Evolutionary conservation across 2,113 vertebrate species (phyloP).

Genomic region (Pungitius pungitius): DNA sequence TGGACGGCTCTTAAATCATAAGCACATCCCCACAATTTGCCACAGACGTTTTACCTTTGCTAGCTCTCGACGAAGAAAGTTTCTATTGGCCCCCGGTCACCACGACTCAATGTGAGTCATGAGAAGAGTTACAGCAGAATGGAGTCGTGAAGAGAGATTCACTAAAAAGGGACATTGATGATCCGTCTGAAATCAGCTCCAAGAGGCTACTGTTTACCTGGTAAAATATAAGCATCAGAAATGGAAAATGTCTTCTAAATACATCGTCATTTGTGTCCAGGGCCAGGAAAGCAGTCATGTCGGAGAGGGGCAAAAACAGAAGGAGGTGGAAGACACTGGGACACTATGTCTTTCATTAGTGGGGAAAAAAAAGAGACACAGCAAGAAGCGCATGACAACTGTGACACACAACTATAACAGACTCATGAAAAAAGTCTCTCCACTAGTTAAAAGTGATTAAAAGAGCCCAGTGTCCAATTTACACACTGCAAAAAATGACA

Average conservation of each 20-base stretch:
- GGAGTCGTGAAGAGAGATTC: slow-evolving; percentile 2
- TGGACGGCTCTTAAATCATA: slow-evolving; percentile 40
- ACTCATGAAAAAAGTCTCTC: background rate
- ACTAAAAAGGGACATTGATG: slow-evolving; percentile 21
- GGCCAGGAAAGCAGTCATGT: background rate
- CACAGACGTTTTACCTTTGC: slow-evolving; percentile 46
- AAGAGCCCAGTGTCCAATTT: background rate
- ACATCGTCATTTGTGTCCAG: background rate
- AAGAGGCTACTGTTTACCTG: slow-evolving; percentile 30
- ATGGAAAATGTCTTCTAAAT: background rate
- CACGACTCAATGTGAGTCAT: slow-evolving; percentile 49
- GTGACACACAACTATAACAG: background rate
- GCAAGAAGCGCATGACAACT: background rate
- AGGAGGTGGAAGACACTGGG: background rate
- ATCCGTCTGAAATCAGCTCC: background rate
- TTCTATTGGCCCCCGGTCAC: slow-evolving; percentile 44
- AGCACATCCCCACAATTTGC: slow-evolving; percentile 33
- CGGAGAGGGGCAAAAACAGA: background rate
- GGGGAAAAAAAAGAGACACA: background rate
- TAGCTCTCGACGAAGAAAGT: slow-evolving; percentile 32
- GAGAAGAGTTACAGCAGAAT: slow-evolving; percentile 17
- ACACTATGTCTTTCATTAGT: background rate
- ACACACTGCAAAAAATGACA: slow-evolving; percentile 10
- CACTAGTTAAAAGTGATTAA: background rate
- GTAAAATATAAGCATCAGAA: slow-evolving; percentile 24